Conservation (phyloP, 2,113 vertebrate species). For the Sinocyclocheilus rhinocerous region DNA sequence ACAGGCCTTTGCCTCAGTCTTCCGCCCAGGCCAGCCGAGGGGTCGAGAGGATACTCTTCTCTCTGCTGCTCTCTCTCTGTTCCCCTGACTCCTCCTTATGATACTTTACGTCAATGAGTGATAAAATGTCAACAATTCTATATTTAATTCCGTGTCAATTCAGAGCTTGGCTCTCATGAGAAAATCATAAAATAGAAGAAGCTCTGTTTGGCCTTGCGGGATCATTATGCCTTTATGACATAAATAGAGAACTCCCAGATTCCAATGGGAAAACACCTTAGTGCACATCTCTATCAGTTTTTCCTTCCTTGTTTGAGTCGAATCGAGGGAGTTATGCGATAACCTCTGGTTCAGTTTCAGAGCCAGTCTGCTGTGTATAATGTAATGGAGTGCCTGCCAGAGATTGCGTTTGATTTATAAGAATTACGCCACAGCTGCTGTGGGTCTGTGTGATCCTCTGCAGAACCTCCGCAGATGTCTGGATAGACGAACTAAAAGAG, state of each 20-base stretch:
- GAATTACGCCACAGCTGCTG: constrained; percentile 13
- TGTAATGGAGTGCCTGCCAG: constrained; percentile 18
- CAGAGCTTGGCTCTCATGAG: constrained; percentile 17
- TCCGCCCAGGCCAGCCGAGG: constrained; percentile 7
- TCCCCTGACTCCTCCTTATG: constrained; percentile 14
- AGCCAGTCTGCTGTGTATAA: not conserved
- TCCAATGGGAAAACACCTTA: not conserved
- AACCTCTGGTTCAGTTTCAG: constrained; percentile 1
- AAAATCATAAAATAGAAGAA: constrained; percentile 19
- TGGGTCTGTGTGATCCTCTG: not conserved
- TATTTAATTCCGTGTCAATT: constrained; percentile 26
- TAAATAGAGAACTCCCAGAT: not conserved
- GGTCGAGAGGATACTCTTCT: constrained; percentile 34
- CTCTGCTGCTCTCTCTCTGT: constrained; percentile 20
- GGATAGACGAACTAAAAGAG: not conserved
- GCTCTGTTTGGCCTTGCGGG: not conserved
- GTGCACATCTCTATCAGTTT: not conserved
- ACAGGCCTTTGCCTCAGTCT: constrained; percentile 59
- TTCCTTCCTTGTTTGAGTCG: not conserved
- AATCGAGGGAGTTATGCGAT: not conserved
- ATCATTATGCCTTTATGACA: constrained; percentile 2
- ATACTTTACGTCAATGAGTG: constrained; percentile 23
- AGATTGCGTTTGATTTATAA: not conserved
- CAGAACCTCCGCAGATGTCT: constrained; percentile 14
- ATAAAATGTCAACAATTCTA: constrained; percentile 31